phyloP scores from a whole-genome alignment of 1,140 invertebrate species.

The Dendrolimus punctatus region DNA sequence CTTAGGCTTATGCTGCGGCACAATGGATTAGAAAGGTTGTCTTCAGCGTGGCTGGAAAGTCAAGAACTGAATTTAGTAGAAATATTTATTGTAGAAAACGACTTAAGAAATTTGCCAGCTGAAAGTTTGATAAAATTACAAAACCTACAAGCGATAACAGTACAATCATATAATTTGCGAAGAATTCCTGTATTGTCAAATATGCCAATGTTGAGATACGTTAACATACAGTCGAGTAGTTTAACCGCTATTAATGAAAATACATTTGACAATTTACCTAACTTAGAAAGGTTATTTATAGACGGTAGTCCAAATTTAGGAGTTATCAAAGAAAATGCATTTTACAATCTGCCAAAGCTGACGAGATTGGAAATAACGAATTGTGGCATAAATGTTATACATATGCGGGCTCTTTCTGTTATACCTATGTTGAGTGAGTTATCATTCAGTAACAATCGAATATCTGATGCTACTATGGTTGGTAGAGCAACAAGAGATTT shows the following conservation, averaged over 20 bases:
- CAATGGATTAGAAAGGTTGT: conserved; percentile 86
- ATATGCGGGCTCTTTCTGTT: conserved; percentile 81
- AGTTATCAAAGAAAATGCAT: conserved; percentile 79
- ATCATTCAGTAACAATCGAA: conserved; percentile 79
- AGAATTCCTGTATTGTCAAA: conserved; percentile 79
- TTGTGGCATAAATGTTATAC: conserved; percentile 85
- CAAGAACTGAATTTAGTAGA: conserved; percentile 85
- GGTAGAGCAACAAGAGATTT: conserved; percentile 84
- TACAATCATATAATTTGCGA: conserved; percentile 82
- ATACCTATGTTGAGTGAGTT: conserved; percentile 82
- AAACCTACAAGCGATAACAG: conserved; percentile 85
- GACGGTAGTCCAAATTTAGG: conserved; percentile 78
- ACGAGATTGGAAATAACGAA: conserved; percentile 83
- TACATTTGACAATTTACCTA: conserved; percentile 81
- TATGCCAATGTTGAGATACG: conserved; percentile 75
- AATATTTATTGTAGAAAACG: conserved; percentile 88
- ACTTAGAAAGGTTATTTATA: conserved; percentile 83
- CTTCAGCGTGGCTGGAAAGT: conserved; percentile 84
- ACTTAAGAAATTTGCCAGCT: conserved; percentile 81
- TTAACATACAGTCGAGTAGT: conserved; percentile 80
- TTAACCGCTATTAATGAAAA: conserved; percentile 79
- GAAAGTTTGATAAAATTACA: conserved; percentile 83
- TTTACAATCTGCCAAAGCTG: conserved; percentile 82
- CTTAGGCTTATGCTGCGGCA: conserved; percentile 86
- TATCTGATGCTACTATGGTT: conserved; percentile 83